A percentile compares a stretch with the other conserved stretches of the same genome.
Evolutionary conservation across 2,888 invertebrate species (phyloP).

Genomic region (Andricus curvator): DNA sequence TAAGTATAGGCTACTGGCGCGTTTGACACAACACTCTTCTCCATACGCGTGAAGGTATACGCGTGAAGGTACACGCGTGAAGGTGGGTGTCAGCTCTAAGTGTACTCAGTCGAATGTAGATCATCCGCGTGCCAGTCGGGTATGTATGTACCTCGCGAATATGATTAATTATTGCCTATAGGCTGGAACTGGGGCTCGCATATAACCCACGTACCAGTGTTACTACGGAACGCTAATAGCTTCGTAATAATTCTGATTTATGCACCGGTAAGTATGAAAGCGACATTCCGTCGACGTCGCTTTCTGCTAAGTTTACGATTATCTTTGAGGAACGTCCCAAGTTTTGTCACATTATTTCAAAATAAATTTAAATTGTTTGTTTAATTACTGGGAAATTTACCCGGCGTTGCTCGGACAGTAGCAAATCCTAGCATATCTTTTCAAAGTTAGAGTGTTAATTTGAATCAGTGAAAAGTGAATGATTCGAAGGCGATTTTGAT

Average conservation of each 20-base stretch:
- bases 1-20: constrained; percentile 67
- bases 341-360: neutral
- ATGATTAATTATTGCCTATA: constrained; percentile 74
- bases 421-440: too few relatives aligned
- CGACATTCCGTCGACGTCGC: constrained; percentile 44
- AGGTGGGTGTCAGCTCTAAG: constrained; percentile 23
- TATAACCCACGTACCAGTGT: constrained; percentile 65
- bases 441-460: too few relatives aligned
- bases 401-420: too few relatives aligned
- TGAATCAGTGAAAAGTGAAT: too few relatives aligned
- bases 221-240: constrained; percentile 73
- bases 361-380: too few relatives aligned
- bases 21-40: constrained; percentile 62
- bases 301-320: constrained; percentile 8
- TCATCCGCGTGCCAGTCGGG: constrained; percentile 41
- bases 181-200: constrained; percentile 41
- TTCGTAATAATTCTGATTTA: constrained; percentile 76
- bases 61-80: constrained; percentile 41
- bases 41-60: constrained; percentile 40
- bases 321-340: neutral
- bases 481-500: too few relatives aligned
- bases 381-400: too few relatives aligned
- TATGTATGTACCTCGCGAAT: constrained; percentile 61
- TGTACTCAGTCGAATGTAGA: constrained; percentile 38
- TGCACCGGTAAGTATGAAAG: constrained; percentile 68